These are phyloP conservation scores for Spilosoma lubricipeda DNA, from an alignment of 2,888 invertebrate species.

Conservation along the genomic window DNA sequence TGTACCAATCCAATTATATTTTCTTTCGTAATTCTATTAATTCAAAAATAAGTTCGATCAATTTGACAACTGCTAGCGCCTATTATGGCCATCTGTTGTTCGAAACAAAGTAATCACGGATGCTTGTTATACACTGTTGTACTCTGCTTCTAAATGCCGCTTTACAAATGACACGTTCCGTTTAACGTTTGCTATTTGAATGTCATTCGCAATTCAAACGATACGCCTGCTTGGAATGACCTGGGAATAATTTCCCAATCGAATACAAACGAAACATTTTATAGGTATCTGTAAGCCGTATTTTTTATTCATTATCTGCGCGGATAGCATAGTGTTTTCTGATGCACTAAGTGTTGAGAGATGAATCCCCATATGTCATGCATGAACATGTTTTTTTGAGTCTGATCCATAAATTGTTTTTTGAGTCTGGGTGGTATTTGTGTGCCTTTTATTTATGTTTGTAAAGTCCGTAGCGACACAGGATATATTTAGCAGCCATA, in stretches of 20 bases:
- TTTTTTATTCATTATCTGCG: neutral
- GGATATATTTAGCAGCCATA: too few relatives aligned
- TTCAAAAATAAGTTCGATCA: constrained; percentile 40
- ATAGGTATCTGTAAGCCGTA: neutral
- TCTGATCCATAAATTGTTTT: too few relatives aligned
- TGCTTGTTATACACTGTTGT: constrained; percentile 56
- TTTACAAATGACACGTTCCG: constrained; percentile 57
- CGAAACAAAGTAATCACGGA: constrained; percentile 67
- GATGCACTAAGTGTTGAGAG: too few relatives aligned
- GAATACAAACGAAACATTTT: constrained; percentile 7
- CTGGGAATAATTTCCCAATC: constrained; percentile 35
- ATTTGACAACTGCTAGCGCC: constrained; percentile 49
- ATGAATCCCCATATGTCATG: too few relatives aligned
- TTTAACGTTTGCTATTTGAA: constrained; percentile 56
- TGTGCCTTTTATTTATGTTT: too few relatives aligned
- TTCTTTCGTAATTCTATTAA: constrained; percentile 19
- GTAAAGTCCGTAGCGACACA: too few relatives aligned
- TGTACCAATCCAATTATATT: neutral
- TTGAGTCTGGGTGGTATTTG: too few relatives aligned
- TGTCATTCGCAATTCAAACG: constrained; percentile 41
- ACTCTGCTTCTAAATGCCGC: constrained; percentile 44
- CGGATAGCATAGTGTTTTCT: neutral
- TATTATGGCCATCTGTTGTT: constrained; percentile 66
- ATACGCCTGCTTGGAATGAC: constrained; percentile 39
- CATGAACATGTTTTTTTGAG: too few relatives aligned